A percentile compares a stretch with the other conserved stretches of the same genome.
These are phyloP conservation scores for Cyphomyrus plagiostoma DNA, from an alignment of 2,113 vertebrate species.

Conservation along the genomic window DNA sequence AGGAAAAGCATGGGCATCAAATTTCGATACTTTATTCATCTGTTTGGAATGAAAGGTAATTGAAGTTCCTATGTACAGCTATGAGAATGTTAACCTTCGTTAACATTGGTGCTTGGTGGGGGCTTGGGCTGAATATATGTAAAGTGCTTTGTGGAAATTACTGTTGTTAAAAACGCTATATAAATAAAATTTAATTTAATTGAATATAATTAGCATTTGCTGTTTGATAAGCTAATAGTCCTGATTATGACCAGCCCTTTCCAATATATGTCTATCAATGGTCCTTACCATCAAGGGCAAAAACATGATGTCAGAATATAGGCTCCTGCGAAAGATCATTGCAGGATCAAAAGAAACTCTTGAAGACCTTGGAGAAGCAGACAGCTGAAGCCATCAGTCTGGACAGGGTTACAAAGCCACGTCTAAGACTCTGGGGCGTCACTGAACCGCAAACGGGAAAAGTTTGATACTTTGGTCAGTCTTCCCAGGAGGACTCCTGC, in stretches of 20 bases:
- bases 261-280: not conserved
- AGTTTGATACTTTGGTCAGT: not conserved
- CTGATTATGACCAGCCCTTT: not conserved
- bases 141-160: too few relatives aligned
- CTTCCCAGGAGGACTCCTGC: not conserved
- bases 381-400: not conserved
- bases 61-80: not conserved
- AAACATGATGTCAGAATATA: not conserved
- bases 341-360: not conserved
- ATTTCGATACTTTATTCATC: not conserved
- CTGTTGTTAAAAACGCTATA: too few relatives aligned
- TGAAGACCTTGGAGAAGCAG: not conserved
- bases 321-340: not conserved
- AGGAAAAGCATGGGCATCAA: not conserved
- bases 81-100: not conserved
- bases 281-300: not conserved
- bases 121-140: too few relatives aligned
- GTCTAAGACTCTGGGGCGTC: not conserved
- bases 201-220: not conserved
- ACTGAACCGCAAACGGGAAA: not conserved
- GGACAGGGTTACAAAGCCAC: not conserved
- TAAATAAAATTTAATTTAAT: not conserved
- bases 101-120: not conserved
- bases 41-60: not conserved
- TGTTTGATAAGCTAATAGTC: not conserved